Percentiles rank a stretch among this genome's conserved stretches.
These are phyloP conservation scores for Drosophila tani DNA, from an alignment of 1,140 invertebrate genomes.

Conservation along the genomic window DNA sequence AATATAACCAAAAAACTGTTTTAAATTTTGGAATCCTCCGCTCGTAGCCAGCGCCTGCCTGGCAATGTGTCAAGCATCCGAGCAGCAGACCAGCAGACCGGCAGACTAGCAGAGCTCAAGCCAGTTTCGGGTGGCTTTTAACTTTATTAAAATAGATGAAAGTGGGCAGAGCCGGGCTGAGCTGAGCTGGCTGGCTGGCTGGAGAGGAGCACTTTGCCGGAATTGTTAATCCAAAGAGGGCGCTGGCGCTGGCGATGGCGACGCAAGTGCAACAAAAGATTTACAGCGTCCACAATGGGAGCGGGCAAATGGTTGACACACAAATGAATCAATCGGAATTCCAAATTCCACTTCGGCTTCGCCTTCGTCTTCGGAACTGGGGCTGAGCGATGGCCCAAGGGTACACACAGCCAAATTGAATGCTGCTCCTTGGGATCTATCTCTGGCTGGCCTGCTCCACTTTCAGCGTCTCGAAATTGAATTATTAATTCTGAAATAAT, in stretches of 20 bases:
- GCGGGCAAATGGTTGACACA: constrained; percentile 39
- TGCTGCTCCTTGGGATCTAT: background rate
- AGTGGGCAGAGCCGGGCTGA: constrained; percentile 21
- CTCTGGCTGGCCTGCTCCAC: constrained; percentile 23
- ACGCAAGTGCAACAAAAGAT: constrained; percentile 58
- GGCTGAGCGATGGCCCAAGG: background rate
- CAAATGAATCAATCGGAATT: constrained; percentile 63
- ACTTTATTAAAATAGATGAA: constrained; percentile 75
- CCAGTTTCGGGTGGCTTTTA: constrained; percentile 65
- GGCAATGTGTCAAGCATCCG: constrained; percentile 56
- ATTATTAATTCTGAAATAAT: constrained; percentile 62
- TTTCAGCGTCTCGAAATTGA: constrained; percentile 52
- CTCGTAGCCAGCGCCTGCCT: constrained; percentile 36
- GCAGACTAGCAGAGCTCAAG: constrained; percentile 20
- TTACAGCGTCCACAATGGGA: constrained; percentile 47
- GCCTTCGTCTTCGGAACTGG: background rate
- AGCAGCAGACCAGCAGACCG: constrained; percentile 8
- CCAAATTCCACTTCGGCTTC: constrained; percentile 19
- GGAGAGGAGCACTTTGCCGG: constrained; percentile 42
- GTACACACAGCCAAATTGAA: constrained; percentile 15
- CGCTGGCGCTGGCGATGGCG: background rate
- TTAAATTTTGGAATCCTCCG: constrained; percentile 55
- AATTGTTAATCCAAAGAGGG: constrained; percentile 51
- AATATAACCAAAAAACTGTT: constrained; percentile 48
- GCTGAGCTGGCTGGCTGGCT: constrained; percentile 8